Conservation (phyloP, 23 tunicate species). For the Botrylloides violaceus region DNA sequence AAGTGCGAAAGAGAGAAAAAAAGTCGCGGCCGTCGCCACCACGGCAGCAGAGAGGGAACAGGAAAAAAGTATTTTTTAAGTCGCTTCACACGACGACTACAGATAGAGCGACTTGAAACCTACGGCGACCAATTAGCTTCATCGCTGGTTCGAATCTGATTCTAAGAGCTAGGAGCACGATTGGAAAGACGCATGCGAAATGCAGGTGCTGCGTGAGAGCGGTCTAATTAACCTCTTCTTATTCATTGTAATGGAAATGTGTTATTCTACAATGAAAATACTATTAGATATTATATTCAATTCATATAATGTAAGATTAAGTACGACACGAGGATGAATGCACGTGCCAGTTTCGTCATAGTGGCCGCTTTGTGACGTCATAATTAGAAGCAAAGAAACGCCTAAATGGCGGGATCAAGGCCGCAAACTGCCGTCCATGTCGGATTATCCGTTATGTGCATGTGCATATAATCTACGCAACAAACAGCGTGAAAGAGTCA, state of each 20-base stretch:
- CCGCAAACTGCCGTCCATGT: too few species aligned
- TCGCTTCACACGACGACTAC: background rate
- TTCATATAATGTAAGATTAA: background rate
- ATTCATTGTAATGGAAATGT: background rate
- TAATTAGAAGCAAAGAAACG: too few species aligned
- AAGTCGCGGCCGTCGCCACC: background rate
- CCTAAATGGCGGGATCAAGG: too few species aligned
- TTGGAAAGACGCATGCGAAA: background rate
- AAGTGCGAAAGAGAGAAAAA: conserved; percentile 25
- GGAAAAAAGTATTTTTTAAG: conserved; percentile 1
- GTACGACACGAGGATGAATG: background rate
- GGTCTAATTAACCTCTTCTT: background rate
- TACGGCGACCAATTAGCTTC: conserved; percentile 13
- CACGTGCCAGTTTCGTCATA: background rate
- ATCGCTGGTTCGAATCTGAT: background rate
- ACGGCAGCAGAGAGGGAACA: background rate
- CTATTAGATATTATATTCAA: background rate
- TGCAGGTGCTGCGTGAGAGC: conserved; percentile 18
- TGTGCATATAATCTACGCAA: too few species aligned
- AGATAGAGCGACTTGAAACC: background rate
- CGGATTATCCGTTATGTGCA: too few species aligned
- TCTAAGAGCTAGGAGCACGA: background rate
- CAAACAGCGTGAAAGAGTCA: too few species aligned
- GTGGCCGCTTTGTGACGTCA: too few species aligned
- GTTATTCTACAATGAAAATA: background rate